These are phyloP conservation scores for Beris chalybata DNA, from an alignment of 2,888 invertebrate genomes.

Conservation along the genomic window DNA sequence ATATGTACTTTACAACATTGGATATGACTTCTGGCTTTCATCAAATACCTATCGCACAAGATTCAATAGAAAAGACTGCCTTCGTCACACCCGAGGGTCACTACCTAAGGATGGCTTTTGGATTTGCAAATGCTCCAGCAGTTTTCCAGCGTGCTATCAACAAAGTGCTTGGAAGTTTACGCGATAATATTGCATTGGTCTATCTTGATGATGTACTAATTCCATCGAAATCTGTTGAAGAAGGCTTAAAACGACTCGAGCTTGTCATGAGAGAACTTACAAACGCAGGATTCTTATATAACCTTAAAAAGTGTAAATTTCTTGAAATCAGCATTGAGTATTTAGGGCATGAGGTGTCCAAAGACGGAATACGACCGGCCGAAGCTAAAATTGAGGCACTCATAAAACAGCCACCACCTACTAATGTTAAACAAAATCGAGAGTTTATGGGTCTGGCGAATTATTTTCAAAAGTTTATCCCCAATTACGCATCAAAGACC, in stretches of 20 bases:
- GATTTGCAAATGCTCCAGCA: constrained; percentile 46
- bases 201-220: too few relatives aligned
- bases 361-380: neutral
- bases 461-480: constrained; percentile 8
- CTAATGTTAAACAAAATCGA: constrained; percentile 4
- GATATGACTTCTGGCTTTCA: constrained; percentile 46
- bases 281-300: too few relatives aligned
- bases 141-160: too few relatives aligned
- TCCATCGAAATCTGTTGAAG: too few relatives aligned
- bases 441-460: constrained; percentile 10
- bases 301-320: too few relatives aligned
- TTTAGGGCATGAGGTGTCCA: too few relatives aligned
- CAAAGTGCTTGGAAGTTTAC: too few relatives aligned
- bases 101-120: constrained; percentile 48
- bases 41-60: constrained; percentile 40
- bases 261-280: too few relatives aligned
- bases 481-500: constrained; percentile 5
- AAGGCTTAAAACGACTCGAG: too few relatives aligned
- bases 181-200: too few relatives aligned
- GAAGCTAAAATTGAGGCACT: constrained; percentile 9
- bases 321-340: too few relatives aligned
- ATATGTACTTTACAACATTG: constrained; percentile 45
- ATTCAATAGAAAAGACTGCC: constrained; percentile 44
- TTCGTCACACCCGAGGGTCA: constrained; percentile 47
- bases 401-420: constrained; percentile 3